Base-by-base conservation (phyloP, 2,113 vertebrate species). In the Gavia stellata region DNA sequence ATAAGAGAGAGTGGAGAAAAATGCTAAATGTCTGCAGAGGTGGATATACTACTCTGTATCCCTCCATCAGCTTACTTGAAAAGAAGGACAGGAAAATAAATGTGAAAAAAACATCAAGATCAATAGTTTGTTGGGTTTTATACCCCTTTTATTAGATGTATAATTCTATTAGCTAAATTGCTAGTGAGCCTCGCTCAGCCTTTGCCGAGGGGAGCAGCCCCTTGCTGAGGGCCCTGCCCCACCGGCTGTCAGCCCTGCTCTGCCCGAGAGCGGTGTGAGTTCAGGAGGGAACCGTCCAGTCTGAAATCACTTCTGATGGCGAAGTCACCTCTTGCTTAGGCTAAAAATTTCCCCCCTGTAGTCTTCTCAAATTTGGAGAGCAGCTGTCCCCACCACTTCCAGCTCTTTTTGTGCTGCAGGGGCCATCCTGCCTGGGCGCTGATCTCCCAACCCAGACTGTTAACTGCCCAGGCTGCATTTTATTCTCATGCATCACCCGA, bases 201-300 rank as follows among this genome's bases (percentile, higher is more conserved):
- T 67, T 72, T 47, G 38, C 25, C 10, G 7, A n/a, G 26, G 16
- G 33, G 10, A 83, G 78, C 63, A 81, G 25, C n/a, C 34, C 36
- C 44, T 74, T 74, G 62, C 42, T 70, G 59, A 87, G 47, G 29
- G 12, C 9, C 14, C 53, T 77, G 24, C 26, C 23, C 13, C 38
- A 58, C 17, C 6, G 13, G 9, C 19, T 1, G 0, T 49, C 44
- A 63, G 44, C 17, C 13, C 9, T 1, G 1, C 34, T 75, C 58
- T 80, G 11, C 52, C 21, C 0, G 0, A 40, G 31, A 59, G 34
- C 5, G 1, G 31, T 50, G 25, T 1, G 17, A 16, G 9, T 66
- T 49, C 3, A 0, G 23, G 38, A 89, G 33, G 78, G 4, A 61
- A 31, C 9, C 1, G 1, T 52, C 2, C 2, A 49, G 14, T 45